These are phyloP conservation scores for Chauna torquata DNA, from an alignment of 2,113 vertebrate species.

Conservation along the genomic window DNA sequence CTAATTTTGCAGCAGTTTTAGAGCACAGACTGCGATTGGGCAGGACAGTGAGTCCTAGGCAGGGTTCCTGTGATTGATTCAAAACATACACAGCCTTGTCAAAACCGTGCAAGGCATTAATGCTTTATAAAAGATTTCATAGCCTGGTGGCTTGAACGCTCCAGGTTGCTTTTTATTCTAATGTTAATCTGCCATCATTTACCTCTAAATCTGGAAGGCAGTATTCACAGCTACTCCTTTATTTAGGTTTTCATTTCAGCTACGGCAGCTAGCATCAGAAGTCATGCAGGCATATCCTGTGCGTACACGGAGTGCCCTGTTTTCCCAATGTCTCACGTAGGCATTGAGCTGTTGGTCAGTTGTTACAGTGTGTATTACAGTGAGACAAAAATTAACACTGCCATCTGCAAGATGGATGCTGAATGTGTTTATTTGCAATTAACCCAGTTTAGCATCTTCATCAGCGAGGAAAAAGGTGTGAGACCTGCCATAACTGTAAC, in stretches of 20 bases:
- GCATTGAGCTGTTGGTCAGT: not conserved
- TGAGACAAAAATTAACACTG: not conserved
- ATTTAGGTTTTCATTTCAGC: not conserved
- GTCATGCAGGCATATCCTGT: not conserved
- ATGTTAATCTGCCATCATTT: not conserved
- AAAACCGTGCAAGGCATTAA: not conserved
- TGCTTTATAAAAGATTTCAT: not conserved
- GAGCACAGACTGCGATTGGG: not conserved
- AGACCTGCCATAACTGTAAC: not conserved
- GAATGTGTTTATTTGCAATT: not conserved
- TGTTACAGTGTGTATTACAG: not conserved
- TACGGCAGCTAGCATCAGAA: not conserved
- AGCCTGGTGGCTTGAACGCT: not conserved
- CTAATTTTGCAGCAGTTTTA: not conserved
- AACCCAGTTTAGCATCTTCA: not conserved
- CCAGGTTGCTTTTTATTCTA: not conserved
- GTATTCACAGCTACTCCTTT: not conserved
- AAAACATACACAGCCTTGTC: not conserved
- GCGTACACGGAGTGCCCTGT: not conserved
- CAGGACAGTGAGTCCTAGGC: not conserved
- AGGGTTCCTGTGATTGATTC: not conserved
- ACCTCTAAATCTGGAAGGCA: not conserved
- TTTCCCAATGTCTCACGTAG: not conserved
- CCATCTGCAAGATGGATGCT: not conserved
- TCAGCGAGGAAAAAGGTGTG: not conserved